A percentile compares a stretch with the other conserved stretches of the same genome.
phyloP scores from a whole-genome alignment of 2,113 vertebrate species.

The Mus pahari region DNA sequence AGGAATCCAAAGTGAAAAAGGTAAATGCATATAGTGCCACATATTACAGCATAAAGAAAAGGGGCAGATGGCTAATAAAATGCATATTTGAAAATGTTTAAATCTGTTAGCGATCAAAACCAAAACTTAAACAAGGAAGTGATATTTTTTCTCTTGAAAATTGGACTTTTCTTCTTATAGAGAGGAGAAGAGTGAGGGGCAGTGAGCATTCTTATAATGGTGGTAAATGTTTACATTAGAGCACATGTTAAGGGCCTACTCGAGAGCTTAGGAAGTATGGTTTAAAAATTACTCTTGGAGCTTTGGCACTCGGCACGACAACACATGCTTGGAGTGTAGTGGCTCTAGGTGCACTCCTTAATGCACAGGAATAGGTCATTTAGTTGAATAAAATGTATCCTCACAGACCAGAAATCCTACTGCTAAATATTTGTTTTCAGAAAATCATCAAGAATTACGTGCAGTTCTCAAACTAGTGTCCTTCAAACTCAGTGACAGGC shows the following conservation, averaged over 20 bases:
- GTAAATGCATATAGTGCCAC: conserved; percentile 75
- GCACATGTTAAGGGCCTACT: neutral
- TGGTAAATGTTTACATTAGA: neutral
- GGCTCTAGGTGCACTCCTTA: neutral
- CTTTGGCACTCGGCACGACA: neutral
- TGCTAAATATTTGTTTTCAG: conserved; percentile 1
- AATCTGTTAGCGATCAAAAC: conserved; percentile 13
- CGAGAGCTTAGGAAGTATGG: neutral
- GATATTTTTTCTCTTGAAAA: neutral
- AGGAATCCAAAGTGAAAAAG: conserved; percentile 78
- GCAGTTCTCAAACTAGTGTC: neutral
- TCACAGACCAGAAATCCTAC: neutral
- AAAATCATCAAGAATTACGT: conserved; percentile 15
- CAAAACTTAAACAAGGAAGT: conserved; percentile 36
- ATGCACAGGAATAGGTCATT: neutral
- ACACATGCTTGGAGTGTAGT: neutral
- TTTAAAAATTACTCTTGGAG: conserved; percentile 13
- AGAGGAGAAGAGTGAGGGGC: neutral
- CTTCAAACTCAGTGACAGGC: neutral
- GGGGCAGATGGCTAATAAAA: neutral
- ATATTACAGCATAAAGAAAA: conserved; percentile 36
- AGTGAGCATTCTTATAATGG: neutral
- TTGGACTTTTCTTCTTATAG: neutral
- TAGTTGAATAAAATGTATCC: neutral
- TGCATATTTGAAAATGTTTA: neutral